Percentiles rank a stretch among this genome's conserved stretches.
phyloP scores from a whole-genome alignment of 2,113 vertebrate species.

The Hippocampus abdominalis region DNA sequence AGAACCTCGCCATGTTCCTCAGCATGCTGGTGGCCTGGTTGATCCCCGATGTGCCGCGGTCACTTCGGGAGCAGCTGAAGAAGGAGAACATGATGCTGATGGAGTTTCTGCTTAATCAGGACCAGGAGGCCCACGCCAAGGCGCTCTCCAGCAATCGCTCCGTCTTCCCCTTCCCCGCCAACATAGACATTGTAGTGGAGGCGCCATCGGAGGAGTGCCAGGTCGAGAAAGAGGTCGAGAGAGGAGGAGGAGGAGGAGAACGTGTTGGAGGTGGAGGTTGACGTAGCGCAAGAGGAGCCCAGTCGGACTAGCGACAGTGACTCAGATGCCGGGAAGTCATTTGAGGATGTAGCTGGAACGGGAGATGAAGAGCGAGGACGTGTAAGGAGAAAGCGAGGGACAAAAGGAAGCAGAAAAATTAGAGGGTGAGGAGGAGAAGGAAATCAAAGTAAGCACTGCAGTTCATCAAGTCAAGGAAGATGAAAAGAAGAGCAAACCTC shows the following conservation, averaged over 20 bases:
- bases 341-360: slow-evolving; percentile 15
- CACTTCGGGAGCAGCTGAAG: slow-evolving; percentile 90
- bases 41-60: slow-evolving; percentile 91
- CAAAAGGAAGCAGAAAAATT: slow-evolving; percentile 11
- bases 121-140: slow-evolving; percentile 74
- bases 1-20: slow-evolving; percentile 97
- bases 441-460: background rate
- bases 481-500: slow-evolving; percentile 10
- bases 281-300: slow-evolving; percentile 24
- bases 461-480: slow-evolving; percentile 1
- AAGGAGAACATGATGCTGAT: slow-evolving; percentile 86
- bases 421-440: slow-evolving; percentile 9
- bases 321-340: slow-evolving; percentile 29
- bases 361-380: background rate
- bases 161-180: slow-evolving; percentile 10
- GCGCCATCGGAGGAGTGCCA: slow-evolving; percentile 36
- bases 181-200: slow-evolving; percentile 59
- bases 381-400: slow-evolving; percentile 8
- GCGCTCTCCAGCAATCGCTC: slow-evolving; percentile 13
- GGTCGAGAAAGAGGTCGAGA: slow-evolving; percentile 26
- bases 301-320: slow-evolving; percentile 19
- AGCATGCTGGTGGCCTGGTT: slow-evolving; percentile 95
- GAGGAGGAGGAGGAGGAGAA: slow-evolving; percentile 25
- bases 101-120: slow-evolving; percentile 89
- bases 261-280: slow-evolving; percentile 19